Percentiles rank a stretch among this genome's conserved stretches.
These are phyloP conservation scores for Carcinoscorpius rotundicauda DNA, from an alignment of 1,140 invertebrate genomes.

Conservation along the genomic window DNA sequence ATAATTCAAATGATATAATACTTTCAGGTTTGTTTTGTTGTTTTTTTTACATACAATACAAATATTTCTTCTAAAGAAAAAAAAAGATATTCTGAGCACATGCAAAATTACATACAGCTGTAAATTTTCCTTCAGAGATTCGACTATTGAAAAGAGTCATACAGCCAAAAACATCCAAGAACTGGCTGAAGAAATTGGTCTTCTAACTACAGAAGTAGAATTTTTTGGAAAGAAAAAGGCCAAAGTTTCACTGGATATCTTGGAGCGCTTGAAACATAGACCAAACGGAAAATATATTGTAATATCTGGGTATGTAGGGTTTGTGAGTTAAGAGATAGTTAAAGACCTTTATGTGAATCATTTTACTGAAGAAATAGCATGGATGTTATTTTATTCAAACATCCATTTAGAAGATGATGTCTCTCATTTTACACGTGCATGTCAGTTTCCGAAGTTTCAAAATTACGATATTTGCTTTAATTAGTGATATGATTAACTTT, in stretches of 20 bases:
- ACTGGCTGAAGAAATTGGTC: constrained; percentile 72
- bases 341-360: background rate
- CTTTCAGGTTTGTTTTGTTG: no score
- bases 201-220: constrained; percentile 66
- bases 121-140: constrained; percentile 48
- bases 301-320: constrained; percentile 63
- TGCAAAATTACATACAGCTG: no score
- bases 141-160: constrained; percentile 77
- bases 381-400: background rate
- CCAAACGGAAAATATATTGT: constrained; percentile 84
- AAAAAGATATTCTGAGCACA: no score
- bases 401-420: background rate
- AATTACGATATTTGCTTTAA: no score
- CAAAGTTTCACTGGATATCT: constrained; percentile 71
- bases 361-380: background rate
- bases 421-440: no score
- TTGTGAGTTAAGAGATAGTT: background rate
- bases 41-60: no score
- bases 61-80: no score
- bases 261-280: constrained; percentile 57
- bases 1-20: no score
- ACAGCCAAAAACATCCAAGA: constrained; percentile 66
- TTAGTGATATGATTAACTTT: no score
- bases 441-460: no score
- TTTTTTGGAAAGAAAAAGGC: constrained; percentile 90